phyloP scores from a whole-genome alignment of 92 coral and sea anemone genomes.

The Desmophyllum pertusum region DNA sequence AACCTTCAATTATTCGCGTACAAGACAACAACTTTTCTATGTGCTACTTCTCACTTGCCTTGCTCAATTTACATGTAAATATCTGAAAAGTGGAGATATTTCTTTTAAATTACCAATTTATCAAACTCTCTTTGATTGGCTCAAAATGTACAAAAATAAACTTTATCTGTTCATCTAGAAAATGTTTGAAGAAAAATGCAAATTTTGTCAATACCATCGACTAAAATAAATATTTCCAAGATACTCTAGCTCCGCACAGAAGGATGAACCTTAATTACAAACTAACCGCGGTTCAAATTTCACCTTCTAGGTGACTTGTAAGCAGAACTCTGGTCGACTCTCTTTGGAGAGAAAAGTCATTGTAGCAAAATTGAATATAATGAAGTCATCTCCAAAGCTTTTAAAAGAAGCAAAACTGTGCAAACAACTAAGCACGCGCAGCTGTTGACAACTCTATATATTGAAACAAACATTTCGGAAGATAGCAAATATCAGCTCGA shows the following conservation, averaged over 20 bases:
- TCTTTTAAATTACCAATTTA: background rate
- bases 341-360: background rate
- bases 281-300: background rate
- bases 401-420: background rate
- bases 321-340: no score
- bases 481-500: background rate
- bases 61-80: background rate
- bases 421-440: background rate
- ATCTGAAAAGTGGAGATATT: background rate
- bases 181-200: background rate
- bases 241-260: background rate
- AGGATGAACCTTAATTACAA: background rate
- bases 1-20: background rate
- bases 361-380: background rate
- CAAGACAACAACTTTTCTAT: no score
- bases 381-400: background rate
- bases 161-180: background rate
- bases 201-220: background rate
- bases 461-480: background rate
- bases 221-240: background rate
- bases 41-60: background rate
- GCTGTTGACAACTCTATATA: background rate
- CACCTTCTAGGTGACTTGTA: background rate
- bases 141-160: background rate
- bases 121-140: conserved; percentile 12